These are phyloP conservation scores for Plestiodon gilberti DNA, from an alignment of 2,113 vertebrate genomes.

Conservation along the genomic window DNA sequence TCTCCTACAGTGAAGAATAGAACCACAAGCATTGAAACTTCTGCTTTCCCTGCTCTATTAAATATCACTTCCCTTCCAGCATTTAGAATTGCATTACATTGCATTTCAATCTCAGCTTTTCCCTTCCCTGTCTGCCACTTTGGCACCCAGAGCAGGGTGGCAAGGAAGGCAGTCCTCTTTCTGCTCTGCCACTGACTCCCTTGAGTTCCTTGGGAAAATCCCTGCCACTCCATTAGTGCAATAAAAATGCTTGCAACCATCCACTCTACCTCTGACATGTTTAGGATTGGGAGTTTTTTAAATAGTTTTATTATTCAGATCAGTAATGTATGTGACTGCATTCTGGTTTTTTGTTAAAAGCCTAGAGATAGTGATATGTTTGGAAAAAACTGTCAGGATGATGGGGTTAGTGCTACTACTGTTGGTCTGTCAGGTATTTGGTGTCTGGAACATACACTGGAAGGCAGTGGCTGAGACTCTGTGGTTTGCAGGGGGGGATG, in stretches of 20 bases:
- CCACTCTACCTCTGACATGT: neutral
- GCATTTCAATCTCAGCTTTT: neutral
- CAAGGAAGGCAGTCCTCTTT: neutral
- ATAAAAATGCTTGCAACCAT: neutral
- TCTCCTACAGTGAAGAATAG: neutral
- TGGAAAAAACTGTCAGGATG: neutral
- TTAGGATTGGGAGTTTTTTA: neutral
- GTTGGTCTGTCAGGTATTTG: neutral
- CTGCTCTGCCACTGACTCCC: neutral
- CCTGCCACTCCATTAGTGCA: neutral
- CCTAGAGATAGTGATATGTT: neutral
- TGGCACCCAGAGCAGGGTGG: neutral
- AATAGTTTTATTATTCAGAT: constrained; percentile 2
- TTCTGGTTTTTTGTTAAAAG: constrained; percentile 2
- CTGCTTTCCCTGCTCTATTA: constrained; percentile 41
- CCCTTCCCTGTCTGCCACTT: neutral
- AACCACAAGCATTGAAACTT: constrained; percentile 72
- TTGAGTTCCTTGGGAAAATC: constrained; percentile 3
- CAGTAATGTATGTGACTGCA: neutral
- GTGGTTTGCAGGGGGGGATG: neutral
- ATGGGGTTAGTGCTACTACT: neutral
- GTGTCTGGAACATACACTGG: neutral
- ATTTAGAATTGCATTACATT: neutral
- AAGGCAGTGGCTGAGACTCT: neutral
- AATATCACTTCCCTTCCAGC: neutral